Base-by-base conservation (phyloP, 2,797 vertebrate species). In the Bufotes viridis region DNA sequence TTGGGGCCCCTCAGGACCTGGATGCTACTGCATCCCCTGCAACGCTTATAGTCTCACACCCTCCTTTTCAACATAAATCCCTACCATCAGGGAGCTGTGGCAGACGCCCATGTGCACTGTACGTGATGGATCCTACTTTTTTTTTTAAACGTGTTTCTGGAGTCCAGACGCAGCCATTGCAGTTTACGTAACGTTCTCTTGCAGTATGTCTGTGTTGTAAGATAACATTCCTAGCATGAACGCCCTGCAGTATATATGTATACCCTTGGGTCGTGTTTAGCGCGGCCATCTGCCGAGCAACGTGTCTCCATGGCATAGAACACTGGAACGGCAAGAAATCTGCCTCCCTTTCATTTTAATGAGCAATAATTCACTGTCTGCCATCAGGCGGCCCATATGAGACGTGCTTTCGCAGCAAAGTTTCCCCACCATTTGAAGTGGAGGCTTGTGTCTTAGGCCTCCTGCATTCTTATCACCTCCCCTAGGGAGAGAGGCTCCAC, bases 401-500 rank as follows among this genome's bases (percentile, higher is more conserved):
- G 74, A 34, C 49, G 26, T 67, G 81, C 49, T 65, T 8, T 29
- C 4, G 18, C 67, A 51, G 74, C 75, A 22, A 63, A 17, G 63
- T 65, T 42, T 57, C 81, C 74, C 26, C 72, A 42, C 24, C 61
- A 69, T 49, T 80, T 78, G 75, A 80, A 88, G 78, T 29, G 78
- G 74, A 82, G 79, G 49, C 49, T 85, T 86, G 83, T 78, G 70
- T 74, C 20, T 76, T 57, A 34, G 83, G 88, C 84, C 78, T 87
- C 70, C 72, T 84, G 81, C 75, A 84, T 88, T 84, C 82, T 84
- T 58, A 84, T 79, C 65, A 7, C 88, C 84, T 86, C 78, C 88
- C 88, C 88, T 76, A 81, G 67, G 83, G 88, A 85, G 78, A 76
- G 69, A 34, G 70, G 78, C 58, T 86, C 87, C 87, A 84, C 87